Base-by-base conservation (phyloP, 64 coral and sea anemone genomes). In the Dendronephthya gigantea region DNA sequence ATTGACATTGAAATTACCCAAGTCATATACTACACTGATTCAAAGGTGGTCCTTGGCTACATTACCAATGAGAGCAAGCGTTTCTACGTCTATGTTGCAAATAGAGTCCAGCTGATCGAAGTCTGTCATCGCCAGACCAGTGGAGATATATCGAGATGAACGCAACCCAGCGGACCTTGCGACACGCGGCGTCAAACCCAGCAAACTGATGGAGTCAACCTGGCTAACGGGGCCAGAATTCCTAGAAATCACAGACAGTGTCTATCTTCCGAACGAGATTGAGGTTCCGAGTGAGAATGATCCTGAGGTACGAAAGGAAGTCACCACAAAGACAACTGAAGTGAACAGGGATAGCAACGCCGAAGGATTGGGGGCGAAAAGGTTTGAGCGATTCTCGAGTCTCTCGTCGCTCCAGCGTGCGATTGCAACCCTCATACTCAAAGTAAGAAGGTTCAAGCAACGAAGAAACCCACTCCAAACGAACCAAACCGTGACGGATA, bases 71-170 rank as follows among this genome's bases (percentile, higher is more conserved):
- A 82, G n/a, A 81, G 69, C 69, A 48, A 59, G 1, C 59, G 86
- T 11, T 88, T 88, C 69, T 88, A 88, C 27, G 69, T 88, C 0
- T 88, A 88, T 48, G 69, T 88, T 35, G 69, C 86, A 50, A 70
- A 70, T 70, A 70, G 66, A 70, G 66, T 70, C 8, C 66, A 70
- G 23, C 29, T 70, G 66, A 70, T 70, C 66, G 66, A 70, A 70
- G 66, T n/a, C 25, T 70, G 23, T 70, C 66, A 31, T 70, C 66
- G 6, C 66, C 66, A n/a, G 9, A 32, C 66, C 66, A 70, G 66
- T 70, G 66, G 66, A 70, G 30, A n/a, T 70, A 70, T n/a, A 32
- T 70, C 30, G 9, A 70, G 27, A 70, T 32, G 19, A 70, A 70
- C 66, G 30, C 66, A 70, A 70, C 66, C 66, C 66, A 7, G 66